Evolutionary conservation across 2,113 vertebrate genomes (phyloP).

Genomic region (Grus americana): DNA sequence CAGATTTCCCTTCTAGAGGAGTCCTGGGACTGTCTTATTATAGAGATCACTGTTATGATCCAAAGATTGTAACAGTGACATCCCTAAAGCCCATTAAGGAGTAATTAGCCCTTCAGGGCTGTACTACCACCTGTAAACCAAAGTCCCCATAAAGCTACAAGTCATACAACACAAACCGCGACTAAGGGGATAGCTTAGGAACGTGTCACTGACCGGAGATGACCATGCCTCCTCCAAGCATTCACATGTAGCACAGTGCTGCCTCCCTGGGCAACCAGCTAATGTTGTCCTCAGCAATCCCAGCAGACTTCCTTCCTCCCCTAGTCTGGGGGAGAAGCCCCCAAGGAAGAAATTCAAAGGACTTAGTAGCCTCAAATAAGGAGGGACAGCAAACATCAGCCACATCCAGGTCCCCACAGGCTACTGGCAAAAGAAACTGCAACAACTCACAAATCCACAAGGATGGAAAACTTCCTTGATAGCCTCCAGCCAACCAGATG

Average conservation of each 20-base stretch:
- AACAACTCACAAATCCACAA: background rate
- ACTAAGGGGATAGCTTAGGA: background rate
- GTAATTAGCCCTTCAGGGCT: background rate
- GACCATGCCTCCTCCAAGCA: background rate
- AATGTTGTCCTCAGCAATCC: background rate
- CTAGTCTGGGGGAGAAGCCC: background rate
- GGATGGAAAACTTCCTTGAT: background rate
- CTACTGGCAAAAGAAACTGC: background rate
- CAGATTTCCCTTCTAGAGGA: background rate
- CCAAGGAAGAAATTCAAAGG: background rate
- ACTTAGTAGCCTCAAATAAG: background rate
- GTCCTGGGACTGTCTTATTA: background rate
- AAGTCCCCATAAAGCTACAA: background rate
- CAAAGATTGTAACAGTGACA: background rate
- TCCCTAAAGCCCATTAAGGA: background rate
- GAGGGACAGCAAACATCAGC: background rate
- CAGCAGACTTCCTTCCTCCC: background rate
- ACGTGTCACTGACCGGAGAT: background rate
- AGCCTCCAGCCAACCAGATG: background rate
- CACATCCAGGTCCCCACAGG: background rate
- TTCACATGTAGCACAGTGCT: background rate
- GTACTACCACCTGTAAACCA: background rate
- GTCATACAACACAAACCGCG: background rate
- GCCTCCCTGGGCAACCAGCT: background rate
- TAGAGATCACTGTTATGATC: background rate